phyloP scores from a whole-genome alignment of 2,888 invertebrate genomes.

The Luffia ferchaultella region DNA sequence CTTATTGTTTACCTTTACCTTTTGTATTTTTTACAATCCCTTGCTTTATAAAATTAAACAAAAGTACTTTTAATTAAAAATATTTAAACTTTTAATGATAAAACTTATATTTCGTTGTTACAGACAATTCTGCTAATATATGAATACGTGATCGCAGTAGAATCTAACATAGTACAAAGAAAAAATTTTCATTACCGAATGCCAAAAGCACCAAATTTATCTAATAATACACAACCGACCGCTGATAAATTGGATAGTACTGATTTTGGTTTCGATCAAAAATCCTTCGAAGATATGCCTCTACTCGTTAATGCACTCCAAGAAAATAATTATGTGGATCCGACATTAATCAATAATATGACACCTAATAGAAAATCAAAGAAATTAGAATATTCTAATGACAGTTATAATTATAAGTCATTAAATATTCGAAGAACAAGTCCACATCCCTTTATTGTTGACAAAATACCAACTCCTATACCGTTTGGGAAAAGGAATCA shows the following conservation, averaged over 20 bases:
- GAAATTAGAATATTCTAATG: slow-evolving; percentile 16
- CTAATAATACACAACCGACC: slow-evolving; percentile 33
- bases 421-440: slow-evolving; percentile 41
- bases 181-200: slow-evolving; percentile 11
- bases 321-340: slow-evolving; percentile 43
- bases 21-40: too few relatives aligned
- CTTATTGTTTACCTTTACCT: too few relatives aligned
- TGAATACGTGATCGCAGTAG: slow-evolving; percentile 57
- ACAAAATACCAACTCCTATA: slow-evolving; percentile 41
- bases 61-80: too few relatives aligned
- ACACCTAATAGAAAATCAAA: slow-evolving; percentile 17
- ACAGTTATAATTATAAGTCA: not conserved
- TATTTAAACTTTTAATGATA: too few relatives aligned
- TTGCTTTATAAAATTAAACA: too few relatives aligned
- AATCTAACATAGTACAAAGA: slow-evolving; percentile 49
- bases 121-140: slow-evolving; percentile 62
- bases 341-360: slow-evolving; percentile 26
- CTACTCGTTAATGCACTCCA: slow-evolving; percentile 53
- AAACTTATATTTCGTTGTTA: slow-evolving; percentile 28
- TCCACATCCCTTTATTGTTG: slow-evolving; percentile 59
- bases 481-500: slow-evolving; percentile 37
- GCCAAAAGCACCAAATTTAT: slow-evolving; percentile 19
- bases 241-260: slow-evolving; percentile 49
- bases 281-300: slow-evolving; percentile 56
- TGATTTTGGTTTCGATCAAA: slow-evolving; percentile 52